Evolutionary conservation across 2,888 invertebrate genomes (phyloP), one percentile per base, ranked within the genome.

Genomic region (Torymus auratus): DNA sequence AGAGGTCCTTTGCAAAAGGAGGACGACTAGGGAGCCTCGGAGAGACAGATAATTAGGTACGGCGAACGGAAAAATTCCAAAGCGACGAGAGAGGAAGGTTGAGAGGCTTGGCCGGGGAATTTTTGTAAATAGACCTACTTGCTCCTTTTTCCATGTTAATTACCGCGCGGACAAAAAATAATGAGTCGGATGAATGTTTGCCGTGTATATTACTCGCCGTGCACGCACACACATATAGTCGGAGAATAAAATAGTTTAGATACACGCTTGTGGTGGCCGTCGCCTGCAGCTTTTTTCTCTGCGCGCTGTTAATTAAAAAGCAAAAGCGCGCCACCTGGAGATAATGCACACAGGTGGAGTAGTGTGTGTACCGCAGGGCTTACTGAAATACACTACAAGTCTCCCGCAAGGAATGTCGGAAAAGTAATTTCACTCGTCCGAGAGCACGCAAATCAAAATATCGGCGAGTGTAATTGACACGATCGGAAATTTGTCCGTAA

Each of bases 111-210:
- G 17, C 28, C 55, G 12, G 52, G 67, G 62, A 70, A 56, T 77
- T 77, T 28, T 28, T 64, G 56, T 62, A 69, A 70, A 69, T 77
- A 62, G 53, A 55, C 41, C 52, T n/a, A n/a, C n/a, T 52, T 17
- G 12, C 61, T 55, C 17, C 7, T 23, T 74, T 76, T 76, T 60
- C 20, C 28, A 62, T 50, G 69, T 77, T 77, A 77, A 77, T 77
- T 62, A 64, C 75, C 17, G 52, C 20, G 50, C 12, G 17, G 13
- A 15, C 50, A 69, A 55, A 69, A 76, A 69, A 55, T 69, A 69
- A 76, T 68, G 76, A 69, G 68, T 28, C 61, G 53, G n/a, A 76
- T 52, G 55, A 69, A 69, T 68, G 67, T 69, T 76, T 76, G 62
- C 41, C 15, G 12, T 58, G 50, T 56, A 64, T 70, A 77, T 70